Evolutionary conservation across 2,113 vertebrate species (phyloP), one percentile per base, ranked within the genome.

Genomic region (Nannobrachium achirus): DNA sequence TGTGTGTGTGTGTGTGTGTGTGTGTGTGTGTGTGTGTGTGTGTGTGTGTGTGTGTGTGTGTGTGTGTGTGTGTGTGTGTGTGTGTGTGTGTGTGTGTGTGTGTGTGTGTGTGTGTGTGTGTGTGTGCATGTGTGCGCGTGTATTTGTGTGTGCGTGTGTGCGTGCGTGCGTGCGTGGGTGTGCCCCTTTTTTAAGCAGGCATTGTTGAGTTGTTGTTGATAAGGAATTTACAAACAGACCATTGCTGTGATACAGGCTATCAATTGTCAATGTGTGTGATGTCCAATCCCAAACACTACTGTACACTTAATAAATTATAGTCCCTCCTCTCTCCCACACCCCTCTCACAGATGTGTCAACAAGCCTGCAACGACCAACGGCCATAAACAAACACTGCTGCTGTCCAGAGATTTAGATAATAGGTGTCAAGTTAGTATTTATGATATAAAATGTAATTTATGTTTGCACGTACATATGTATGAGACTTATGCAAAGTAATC

Each of bases 31-130:
- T 48, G 41, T 42, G 41, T 42, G 41, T 42, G 41, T 42, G 41
- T 42, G 41, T 42, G 41, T 42, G 41, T 8, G 45, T 48, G 45
- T 48, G 45, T 48, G 45, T 48, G 45, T 48, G 45, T 48, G 45
- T 48, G 45, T n/a, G n/a, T n/a, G n/a, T 45, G 42, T 7, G 11
- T 45, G 42, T 45, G 42, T 45, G 42, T 45, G 42, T 45, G 42
- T 45, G 11, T 45, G 42, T 45, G 42, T 45, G 42, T 45, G 8
- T 49, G n/a, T 49, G 46, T 49, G 46, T 49, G 46, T 49, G 46
- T 49, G 46, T 49, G 46, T 49, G 46, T 49, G 46, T 49, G 46
- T 49, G n/a, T 49, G 46, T 49, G 49, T 16, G 49, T 51, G 49
- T 51, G 49, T 51, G 15, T 51, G 49, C 6, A n/a, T 51, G 49